phyloP scores from a whole-genome alignment of 2,888 invertebrate species.

The Nomada lathburiana region DNA sequence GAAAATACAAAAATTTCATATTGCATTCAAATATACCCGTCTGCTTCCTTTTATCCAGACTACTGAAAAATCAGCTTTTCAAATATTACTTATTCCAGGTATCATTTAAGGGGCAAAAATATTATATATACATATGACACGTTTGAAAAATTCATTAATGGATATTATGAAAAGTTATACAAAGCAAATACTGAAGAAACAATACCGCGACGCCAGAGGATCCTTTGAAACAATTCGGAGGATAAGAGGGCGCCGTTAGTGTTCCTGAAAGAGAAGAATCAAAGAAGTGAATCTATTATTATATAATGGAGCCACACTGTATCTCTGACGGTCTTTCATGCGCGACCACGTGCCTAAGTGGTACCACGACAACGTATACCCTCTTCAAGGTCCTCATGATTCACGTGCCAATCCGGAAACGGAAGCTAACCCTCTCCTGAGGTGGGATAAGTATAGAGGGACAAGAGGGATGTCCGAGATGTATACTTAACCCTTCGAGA shows the following conservation, averaged over 20 bases:
- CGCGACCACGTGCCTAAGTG: constrained; percentile 83
- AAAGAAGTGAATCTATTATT: constrained; percentile 7
- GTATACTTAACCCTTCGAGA: constrained; percentile 79
- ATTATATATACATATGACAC: no score
- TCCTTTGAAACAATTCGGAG: constrained; percentile 60
- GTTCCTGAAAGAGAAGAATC: constrained; percentile 69
- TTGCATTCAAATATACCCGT: no score
- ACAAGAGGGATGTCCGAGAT: constrained; percentile 65
- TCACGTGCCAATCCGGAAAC: constrained; percentile 82
- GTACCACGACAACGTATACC: constrained; percentile 74
- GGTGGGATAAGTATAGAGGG: constrained; percentile 49
- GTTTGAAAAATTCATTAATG: no score
- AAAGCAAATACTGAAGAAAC: background rate
- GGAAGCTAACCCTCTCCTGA: constrained; percentile 80
- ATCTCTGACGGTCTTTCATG: constrained; percentile 74
- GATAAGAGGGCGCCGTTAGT: constrained; percentile 65
- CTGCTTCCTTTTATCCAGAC: no score
- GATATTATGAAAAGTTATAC: no score
- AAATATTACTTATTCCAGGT: no score
- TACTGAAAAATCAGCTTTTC: no score
- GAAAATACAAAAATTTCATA: no score
- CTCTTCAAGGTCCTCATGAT: constrained; percentile 75
- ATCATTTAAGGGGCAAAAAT: no score
- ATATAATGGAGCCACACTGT: constrained; percentile 39
- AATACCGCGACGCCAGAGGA: background rate